These are phyloP conservation scores for Nymphalis io DNA, from an alignment of 1,140 invertebrate genomes.

Conservation along the genomic window DNA sequence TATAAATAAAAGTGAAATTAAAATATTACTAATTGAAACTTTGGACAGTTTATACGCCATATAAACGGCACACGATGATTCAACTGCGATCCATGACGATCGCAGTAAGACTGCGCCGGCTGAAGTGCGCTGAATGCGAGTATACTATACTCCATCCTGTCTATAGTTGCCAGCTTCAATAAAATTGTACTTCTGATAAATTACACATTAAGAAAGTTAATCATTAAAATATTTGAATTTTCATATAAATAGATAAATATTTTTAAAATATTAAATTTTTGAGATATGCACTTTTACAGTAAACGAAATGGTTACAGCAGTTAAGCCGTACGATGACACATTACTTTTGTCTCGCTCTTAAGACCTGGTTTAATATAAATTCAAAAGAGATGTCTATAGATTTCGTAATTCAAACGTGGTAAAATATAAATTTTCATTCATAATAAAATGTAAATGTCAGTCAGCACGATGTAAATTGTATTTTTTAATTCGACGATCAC, in stretches of 20 bases:
- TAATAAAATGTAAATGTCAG: conserved; percentile 7
- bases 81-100: conserved; percentile 74
- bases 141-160: conserved; percentile 24
- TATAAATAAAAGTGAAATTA: conserved; percentile 59
- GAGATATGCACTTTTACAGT: conserved; percentile 5
- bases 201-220: neutral
- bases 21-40: conserved; percentile 59
- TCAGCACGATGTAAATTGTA: conserved; percentile 3
- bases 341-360: neutral
- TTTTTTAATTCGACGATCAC: neutral
- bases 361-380: neutral
- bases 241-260: conserved; percentile 2
- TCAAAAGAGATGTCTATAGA: neutral
- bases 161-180: conserved; percentile 35
- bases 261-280: conserved; percentile 9
- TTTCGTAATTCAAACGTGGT: neutral
- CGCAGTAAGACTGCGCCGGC: conserved; percentile 65
- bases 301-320: neutral
- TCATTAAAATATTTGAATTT: neutral
- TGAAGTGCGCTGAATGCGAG: conserved; percentile 40
- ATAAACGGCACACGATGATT: conserved; percentile 52
- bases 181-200: conserved; percentile 1
- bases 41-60: conserved; percentile 61
- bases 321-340: neutral
- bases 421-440: neutral